A percentile compares a stretch with the other conserved stretches of the same genome.
Conservation (phyloP, 2,888 invertebrate genomes). For the Caenorhabditis angaria region DNA sequence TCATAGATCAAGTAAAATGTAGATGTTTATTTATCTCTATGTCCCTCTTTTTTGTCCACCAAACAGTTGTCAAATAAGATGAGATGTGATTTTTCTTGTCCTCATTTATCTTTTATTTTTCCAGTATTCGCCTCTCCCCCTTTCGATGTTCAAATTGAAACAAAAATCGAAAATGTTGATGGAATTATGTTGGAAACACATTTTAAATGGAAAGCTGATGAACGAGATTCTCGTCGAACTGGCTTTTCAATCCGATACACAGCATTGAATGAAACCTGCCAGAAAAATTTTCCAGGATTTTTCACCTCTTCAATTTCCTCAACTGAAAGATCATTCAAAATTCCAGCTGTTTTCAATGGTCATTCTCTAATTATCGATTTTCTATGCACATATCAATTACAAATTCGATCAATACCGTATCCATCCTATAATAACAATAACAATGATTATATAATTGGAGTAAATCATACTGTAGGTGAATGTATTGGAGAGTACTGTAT, state of each 20-base stretch:
- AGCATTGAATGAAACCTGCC: conserved; percentile 48
- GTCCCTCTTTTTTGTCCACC: neutral
- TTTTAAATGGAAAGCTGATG: conserved; percentile 49
- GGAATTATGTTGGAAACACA: conserved; percentile 58
- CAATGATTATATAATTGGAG: conserved; percentile 35
- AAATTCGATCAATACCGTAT: conserved; percentile 61
- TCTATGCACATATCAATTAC: conserved; percentile 48
- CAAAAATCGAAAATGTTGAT: conserved; percentile 52
- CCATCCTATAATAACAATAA: conserved; percentile 49
- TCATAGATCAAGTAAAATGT: neutral
- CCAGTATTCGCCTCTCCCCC: conserved; percentile 57
- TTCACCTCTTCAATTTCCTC: conserved; percentile 51
- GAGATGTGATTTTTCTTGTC: neutral
- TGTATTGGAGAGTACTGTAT: conserved; percentile 60
- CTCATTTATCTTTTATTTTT: conserved; percentile 1
- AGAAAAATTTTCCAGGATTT: conserved; percentile 58
- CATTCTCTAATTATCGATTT: conserved; percentile 47
- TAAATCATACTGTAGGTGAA: conserved; percentile 50
- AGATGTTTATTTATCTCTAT: neutral
- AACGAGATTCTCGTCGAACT: conserved; percentile 45
- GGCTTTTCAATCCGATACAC: conserved; percentile 56
- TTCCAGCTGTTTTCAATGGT: conserved; percentile 46
- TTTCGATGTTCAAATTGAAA: conserved; percentile 43
- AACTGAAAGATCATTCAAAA: conserved; percentile 41
- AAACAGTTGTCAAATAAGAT: neutral